Evolutionary conservation across 2,888 invertebrate genomes (phyloP).

Genomic region (Pediacus dermestoides): DNA sequence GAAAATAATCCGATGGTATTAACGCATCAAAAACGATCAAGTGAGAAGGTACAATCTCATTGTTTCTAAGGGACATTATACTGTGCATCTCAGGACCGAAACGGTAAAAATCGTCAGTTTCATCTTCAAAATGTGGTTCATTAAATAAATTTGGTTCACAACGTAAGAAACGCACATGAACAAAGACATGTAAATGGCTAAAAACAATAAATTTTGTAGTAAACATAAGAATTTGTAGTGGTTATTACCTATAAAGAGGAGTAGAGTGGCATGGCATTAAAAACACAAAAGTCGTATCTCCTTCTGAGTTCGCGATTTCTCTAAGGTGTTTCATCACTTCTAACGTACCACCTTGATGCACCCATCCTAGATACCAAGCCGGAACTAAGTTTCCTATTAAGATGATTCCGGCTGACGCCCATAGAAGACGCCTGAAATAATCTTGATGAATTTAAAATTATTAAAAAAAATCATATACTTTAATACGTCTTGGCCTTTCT

Average conservation of each 20-base stretch:
- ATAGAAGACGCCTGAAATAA: conserved; percentile 37
- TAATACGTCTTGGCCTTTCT: conserved; percentile 58
- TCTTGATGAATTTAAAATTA: too few species aligned
- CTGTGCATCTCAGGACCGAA: too few species aligned
- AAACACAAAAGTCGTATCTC: conserved; percentile 63
- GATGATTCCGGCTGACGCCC: conserved; percentile 47
- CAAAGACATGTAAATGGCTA: conserved; percentile 81
- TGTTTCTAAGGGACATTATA: too few species aligned
- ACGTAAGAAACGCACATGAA: conserved; percentile 73
- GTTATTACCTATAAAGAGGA: conserved; percentile 72
- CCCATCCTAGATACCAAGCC: conserved; percentile 66
- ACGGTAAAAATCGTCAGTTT: conserved; percentile 74
- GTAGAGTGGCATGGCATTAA: conserved; percentile 94
- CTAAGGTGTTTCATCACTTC: conserved; percentile 70
- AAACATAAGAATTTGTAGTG: not conserved
- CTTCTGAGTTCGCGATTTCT: conserved; percentile 50
- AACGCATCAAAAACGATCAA: conserved; percentile 72
- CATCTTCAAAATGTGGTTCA: conserved; percentile 58
- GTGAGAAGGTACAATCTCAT: conserved; percentile 62
- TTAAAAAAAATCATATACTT: conserved; percentile 20
- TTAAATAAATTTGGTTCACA: conserved; percentile 75
- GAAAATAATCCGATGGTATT: too few species aligned
- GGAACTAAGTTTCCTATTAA: conserved; percentile 61
- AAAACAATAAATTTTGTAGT: conserved; percentile 26
- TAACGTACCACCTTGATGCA: conserved; percentile 79